Percentiles rank a stretch among this genome's conserved stretches.
Conservation (phyloP, 2,797 vertebrate genomes). For the Rallus crepitans region DNA sequence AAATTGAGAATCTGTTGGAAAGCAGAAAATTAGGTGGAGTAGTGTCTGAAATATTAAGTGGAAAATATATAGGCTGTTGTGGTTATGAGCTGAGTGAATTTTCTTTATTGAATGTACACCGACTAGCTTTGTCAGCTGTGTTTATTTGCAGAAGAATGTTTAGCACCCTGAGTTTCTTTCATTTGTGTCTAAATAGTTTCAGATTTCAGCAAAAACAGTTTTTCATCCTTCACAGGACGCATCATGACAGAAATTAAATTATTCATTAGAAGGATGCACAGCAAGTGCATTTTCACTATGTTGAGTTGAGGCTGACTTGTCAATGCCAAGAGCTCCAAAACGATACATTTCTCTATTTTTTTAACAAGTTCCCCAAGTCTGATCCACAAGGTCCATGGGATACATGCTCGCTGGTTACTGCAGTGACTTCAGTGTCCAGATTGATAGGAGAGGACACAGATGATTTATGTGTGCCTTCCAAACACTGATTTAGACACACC, state of each 20-base stretch:
- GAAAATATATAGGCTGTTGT: neutral
- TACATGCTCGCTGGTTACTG: neutral
- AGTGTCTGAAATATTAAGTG: neutral
- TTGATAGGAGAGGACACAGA: neutral
- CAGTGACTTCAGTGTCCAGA: neutral
- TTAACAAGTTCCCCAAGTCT: neutral
- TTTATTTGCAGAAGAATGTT: neutral
- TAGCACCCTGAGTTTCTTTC: neutral
- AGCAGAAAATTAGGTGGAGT: neutral
- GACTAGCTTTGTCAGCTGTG: neutral
- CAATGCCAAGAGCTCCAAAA: neutral
- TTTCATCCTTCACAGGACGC: neutral
- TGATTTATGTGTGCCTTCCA: neutral
- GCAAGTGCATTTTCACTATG: neutral
- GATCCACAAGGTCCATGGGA: neutral
- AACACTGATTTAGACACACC: neutral
- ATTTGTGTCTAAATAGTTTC: neutral
- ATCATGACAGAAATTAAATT: neutral
- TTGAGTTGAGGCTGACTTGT: neutral
- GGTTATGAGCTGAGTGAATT: neutral
- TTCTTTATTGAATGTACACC: neutral
- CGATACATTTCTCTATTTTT: neutral
- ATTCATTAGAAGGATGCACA: neutral
- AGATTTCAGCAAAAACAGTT: neutral
- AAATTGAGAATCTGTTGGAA: neutral